These are phyloP conservation scores for Argyrosomus regius DNA, from an alignment of 2,797 vertebrate species.

Conservation along the genomic window DNA sequence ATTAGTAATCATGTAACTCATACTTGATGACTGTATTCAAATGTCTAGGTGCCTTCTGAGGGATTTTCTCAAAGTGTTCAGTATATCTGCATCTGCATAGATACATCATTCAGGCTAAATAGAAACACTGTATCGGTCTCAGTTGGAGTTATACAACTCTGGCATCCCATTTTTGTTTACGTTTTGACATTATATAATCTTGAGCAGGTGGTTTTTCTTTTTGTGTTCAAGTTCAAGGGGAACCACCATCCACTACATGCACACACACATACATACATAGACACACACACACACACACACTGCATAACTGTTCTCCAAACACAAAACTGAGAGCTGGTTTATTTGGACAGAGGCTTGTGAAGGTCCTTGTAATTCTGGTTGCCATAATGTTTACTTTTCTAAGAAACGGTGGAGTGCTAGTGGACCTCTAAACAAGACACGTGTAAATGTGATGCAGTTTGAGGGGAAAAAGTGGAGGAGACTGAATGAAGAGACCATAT, in stretches of 20 bases:
- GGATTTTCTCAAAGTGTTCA: slow-evolving; percentile 42
- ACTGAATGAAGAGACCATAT: slow-evolving; percentile 39
- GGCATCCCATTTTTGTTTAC: slow-evolving; percentile 39
- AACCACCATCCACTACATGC: slow-evolving; percentile 3
- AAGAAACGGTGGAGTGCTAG: slow-evolving; percentile 18
- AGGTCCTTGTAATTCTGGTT: slow-evolving; percentile 34
- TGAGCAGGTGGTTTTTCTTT: slow-evolving; percentile 38
- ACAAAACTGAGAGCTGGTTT: slow-evolving; percentile 21
- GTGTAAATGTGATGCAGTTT: slow-evolving; percentile 7
- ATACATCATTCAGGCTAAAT: slow-evolving; percentile 30
- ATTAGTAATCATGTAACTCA: slow-evolving; percentile 11
- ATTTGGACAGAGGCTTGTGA: slow-evolving; percentile 44
- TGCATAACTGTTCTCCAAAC: neutral
- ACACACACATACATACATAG: neutral
- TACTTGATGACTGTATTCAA: slow-evolving; percentile 12
- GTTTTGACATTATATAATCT: slow-evolving; percentile 43
- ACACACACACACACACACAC: neutral
- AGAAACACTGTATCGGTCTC: slow-evolving; percentile 24
- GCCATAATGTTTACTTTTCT: slow-evolving; percentile 43
- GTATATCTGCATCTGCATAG: neutral
- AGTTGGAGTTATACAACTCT: slow-evolving; percentile 42
- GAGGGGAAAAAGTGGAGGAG: slow-evolving; percentile 5
- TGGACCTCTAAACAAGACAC: slow-evolving; percentile 32
- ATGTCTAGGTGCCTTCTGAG: slow-evolving; percentile 28
- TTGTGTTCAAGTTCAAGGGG: slow-evolving; percentile 12